These are phyloP conservation scores for Bombus turneri DNA, from an alignment of 1,140 invertebrate genomes.

Conservation along the genomic window DNA sequence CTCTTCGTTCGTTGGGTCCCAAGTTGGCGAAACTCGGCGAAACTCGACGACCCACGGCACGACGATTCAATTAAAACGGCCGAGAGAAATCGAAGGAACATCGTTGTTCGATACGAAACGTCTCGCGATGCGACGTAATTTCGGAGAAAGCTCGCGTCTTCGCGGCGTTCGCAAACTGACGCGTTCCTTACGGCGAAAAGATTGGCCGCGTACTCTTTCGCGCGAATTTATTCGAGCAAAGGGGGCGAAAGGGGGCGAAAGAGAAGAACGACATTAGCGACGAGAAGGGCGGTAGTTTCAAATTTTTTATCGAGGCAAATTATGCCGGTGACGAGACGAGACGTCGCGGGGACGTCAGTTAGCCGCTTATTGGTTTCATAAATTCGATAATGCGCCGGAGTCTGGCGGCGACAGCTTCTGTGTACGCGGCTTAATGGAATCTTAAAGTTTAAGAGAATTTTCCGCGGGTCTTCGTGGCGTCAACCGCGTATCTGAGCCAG, in stretches of 20 bases:
- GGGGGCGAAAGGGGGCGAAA: too few species aligned
- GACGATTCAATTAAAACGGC: not conserved
- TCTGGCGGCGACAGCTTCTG: conserved; percentile 61
- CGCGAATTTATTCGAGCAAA: not conserved
- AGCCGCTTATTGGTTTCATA: conserved; percentile 63
- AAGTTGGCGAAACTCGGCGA: not conserved
- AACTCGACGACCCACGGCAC: not conserved
- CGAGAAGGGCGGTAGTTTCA: not conserved
- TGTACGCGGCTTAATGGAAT: conserved; percentile 68
- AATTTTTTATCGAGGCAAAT: conserved; percentile 22
- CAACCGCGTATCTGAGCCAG: conserved; percentile 65
- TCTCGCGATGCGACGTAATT: too few species aligned
- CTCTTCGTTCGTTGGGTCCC: not conserved
- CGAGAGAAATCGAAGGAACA: too few species aligned
- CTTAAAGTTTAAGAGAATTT: conserved; percentile 68
- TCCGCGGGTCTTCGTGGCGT: conserved; percentile 49
- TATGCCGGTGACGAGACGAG: not conserved
- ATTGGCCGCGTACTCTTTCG: too few species aligned
- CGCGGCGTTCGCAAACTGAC: too few species aligned
- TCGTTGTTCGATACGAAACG: not conserved
- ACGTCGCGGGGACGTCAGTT: not conserved
- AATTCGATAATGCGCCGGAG: conserved; percentile 49
- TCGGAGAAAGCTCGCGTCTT: too few species aligned
- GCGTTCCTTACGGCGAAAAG: too few species aligned
- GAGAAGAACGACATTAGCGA: not conserved